Evolutionary conservation across 2,888 invertebrate species (phyloP).

Genomic region (Parnassius smintheus): DNA sequence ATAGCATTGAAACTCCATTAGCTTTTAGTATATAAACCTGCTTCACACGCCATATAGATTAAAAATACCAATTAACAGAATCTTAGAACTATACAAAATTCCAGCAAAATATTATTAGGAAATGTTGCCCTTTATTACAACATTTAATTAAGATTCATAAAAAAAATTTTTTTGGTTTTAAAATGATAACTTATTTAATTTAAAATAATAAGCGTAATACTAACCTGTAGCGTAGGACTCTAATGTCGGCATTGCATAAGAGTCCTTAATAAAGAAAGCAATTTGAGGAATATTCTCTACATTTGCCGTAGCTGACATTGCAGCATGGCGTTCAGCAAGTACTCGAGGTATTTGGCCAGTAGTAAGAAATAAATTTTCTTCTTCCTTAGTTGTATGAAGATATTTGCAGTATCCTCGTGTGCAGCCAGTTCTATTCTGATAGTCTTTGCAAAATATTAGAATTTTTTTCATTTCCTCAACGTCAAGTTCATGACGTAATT

Average conservation of each 20-base stretch:
- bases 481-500: slow-evolving; percentile 56
- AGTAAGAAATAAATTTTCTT: slow-evolving; percentile 7
- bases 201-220: not conserved
- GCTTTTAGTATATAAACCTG: too few relatives aligned
- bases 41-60: too few relatives aligned
- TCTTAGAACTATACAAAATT: too few relatives aligned
- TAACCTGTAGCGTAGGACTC: slow-evolving; percentile 38
- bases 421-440: slow-evolving; percentile 63
- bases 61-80: too few relatives aligned
- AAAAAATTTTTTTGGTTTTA: too few relatives aligned
- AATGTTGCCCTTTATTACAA: too few relatives aligned
- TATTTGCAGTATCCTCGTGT: slow-evolving; percentile 57
- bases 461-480: slow-evolving; percentile 58
- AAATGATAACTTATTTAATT: too few relatives aligned
- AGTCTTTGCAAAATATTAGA: slow-evolving; percentile 66
- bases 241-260: slow-evolving; percentile 27
- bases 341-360: slow-evolving; percentile 56
- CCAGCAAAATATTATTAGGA: too few relatives aligned
- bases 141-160: too few relatives aligned
- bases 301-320: slow-evolving; percentile 38
- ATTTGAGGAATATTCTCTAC: slow-evolving; percentile 41
- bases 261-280: slow-evolving; percentile 39
- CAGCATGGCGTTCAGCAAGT: slow-evolving; percentile 54
- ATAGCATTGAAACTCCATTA: too few relatives aligned
- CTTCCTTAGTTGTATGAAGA: slow-evolving; percentile 33